Conservation (phyloP, 2,888 invertebrate species). For the Ornithoptera alexandrae region DNA sequence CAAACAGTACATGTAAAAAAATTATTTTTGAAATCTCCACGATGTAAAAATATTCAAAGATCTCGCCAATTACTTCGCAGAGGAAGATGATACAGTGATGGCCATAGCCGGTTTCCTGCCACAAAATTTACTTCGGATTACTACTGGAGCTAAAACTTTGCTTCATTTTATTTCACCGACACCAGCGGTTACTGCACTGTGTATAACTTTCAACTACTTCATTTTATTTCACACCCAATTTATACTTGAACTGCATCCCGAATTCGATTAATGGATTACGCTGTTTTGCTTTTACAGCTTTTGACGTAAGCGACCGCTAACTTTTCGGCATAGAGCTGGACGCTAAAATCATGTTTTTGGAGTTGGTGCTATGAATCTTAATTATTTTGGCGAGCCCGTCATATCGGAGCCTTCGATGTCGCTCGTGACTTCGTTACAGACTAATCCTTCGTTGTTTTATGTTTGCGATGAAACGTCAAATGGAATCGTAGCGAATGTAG, state of each 20-base stretch:
- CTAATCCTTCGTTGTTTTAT: slow-evolving; percentile 12
- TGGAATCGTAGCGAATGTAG: not conserved
- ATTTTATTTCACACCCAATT: slow-evolving; percentile 69
- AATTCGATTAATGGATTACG: slow-evolving; percentile 51
- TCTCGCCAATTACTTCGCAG: slow-evolving; percentile 27
- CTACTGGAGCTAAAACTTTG: slow-evolving; percentile 41
- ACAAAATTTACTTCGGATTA: slow-evolving; percentile 30
- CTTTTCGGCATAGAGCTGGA: slow-evolving; percentile 28
- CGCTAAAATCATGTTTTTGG: slow-evolving; percentile 20
- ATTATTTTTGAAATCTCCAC: no score
- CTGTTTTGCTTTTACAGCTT: slow-evolving; percentile 43
- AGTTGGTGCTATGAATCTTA: slow-evolving; percentile 15
- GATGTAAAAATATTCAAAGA: not conserved
- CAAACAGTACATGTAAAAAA: no score
- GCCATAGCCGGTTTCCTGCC: slow-evolving; percentile 43
- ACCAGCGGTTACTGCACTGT: slow-evolving; percentile 47
- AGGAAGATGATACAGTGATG: slow-evolving; percentile 46
- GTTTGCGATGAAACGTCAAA: slow-evolving; percentile 1
- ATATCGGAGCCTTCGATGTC: slow-evolving; percentile 6
- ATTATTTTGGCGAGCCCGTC: slow-evolving; percentile 6
- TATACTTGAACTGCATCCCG: slow-evolving; percentile 50
- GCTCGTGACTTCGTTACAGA: slow-evolving; percentile 18
- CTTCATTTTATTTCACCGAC: slow-evolving; percentile 30
- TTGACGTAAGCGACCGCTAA: slow-evolving; percentile 21
- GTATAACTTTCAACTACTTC: slow-evolving; percentile 61